phyloP scores from a whole-genome alignment of 2,797 vertebrate genomes.

The Lepilemur ruficaudatus region DNA sequence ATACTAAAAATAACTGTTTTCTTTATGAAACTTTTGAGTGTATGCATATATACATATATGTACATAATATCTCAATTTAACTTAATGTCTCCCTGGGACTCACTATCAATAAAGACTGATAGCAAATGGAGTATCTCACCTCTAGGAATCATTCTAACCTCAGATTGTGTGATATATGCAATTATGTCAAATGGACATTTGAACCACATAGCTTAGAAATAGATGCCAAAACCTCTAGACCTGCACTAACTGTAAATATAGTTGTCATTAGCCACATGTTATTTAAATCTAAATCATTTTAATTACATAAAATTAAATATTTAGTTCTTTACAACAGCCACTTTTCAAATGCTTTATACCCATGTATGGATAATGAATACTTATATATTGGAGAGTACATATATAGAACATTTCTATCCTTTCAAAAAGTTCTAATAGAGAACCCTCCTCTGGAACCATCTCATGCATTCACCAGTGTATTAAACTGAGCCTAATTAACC shows the following conservation, averaged over 20 bases:
- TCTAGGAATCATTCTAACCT: background rate
- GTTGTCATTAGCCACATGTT: background rate
- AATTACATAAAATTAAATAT: conserved; percentile 35
- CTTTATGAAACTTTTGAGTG: background rate
- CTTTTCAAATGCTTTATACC: background rate
- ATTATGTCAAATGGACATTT: background rate
- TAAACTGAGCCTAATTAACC: background rate
- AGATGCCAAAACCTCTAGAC: background rate
- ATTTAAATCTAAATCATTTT: conserved; percentile 23
- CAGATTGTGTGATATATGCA: background rate
- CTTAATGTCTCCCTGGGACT: background rate
- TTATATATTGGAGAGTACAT: background rate
- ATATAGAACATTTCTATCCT: background rate
- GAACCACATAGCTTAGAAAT: background rate
- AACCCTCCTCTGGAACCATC: background rate
- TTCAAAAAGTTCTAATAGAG: background rate
- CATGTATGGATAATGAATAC: background rate
- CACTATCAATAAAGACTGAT: background rate
- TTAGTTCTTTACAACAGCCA: background rate
- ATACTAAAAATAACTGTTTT: background rate
- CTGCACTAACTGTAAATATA: background rate
- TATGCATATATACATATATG: background rate
- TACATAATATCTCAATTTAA: background rate
- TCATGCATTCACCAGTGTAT: background rate
- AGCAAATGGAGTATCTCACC: background rate